A percentile compares a stretch with the other conserved stretches of the same genome.
These are phyloP conservation scores for Oxycera nigricornis DNA, from an alignment of 2,888 invertebrate species.

Conservation along the genomic window DNA sequence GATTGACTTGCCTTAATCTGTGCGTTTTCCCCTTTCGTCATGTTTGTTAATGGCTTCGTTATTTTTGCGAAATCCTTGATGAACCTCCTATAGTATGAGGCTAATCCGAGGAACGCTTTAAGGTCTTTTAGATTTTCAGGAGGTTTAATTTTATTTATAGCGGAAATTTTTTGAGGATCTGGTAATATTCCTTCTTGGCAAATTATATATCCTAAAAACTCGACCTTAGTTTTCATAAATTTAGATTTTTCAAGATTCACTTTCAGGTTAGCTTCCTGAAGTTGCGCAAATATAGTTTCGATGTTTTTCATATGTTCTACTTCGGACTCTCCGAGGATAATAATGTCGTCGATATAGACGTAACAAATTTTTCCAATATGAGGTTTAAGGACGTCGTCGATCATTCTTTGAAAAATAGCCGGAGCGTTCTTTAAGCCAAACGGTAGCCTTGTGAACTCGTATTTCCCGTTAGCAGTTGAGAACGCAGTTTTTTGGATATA, in stretches of 20 bases:
- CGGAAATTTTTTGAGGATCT: neutral
- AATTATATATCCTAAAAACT: neutral
- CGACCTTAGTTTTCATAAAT: neutral
- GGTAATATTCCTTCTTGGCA: neutral
- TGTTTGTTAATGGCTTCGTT: neutral
- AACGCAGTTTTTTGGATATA: neutral
- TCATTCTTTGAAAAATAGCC: too few species aligned
- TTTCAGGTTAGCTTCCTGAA: neutral
- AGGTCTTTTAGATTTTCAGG: constrained; percentile 3
- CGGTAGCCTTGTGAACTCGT: neutral
- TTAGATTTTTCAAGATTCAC: neutral
- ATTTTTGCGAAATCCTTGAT: neutral
- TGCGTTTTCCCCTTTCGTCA: neutral
- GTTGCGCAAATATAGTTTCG: neutral
- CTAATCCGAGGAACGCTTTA: neutral
- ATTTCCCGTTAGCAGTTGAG: neutral
- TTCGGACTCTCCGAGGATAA: neutral
- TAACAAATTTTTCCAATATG: neutral
- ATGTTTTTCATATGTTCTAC: neutral
- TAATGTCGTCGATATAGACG: constrained; percentile 39
- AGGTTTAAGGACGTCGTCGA: too few species aligned
- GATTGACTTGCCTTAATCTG: neutral
- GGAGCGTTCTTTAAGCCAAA: constrained; percentile 4
- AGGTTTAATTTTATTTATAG: neutral
- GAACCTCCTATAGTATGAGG: neutral